Evolutionary conservation across 2,797 vertebrate genomes (phyloP).

Genomic region (Aulostomus chinensis): DNA sequence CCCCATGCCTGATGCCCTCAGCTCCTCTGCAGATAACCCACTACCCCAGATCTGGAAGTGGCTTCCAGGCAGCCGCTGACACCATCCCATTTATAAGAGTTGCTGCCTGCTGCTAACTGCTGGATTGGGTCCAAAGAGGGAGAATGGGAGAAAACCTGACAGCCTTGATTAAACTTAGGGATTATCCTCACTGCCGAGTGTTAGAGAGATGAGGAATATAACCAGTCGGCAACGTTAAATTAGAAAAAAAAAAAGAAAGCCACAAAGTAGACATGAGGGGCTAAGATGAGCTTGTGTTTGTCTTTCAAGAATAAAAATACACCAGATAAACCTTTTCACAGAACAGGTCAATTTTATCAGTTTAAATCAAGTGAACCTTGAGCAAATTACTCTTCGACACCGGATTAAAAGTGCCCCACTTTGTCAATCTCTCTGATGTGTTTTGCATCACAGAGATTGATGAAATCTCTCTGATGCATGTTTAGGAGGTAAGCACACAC

Average conservation of each 20-base stretch:
- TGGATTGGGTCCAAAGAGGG: conserved; percentile 46
- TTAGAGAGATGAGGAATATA: conserved; percentile 9
- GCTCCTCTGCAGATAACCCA: conserved; percentile 60
- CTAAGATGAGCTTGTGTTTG: neutral
- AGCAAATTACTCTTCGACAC: conserved; percentile 12
- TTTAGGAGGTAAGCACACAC: conserved; percentile 9
- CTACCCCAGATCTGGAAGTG: conserved; percentile 61
- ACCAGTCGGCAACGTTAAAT: conserved; percentile 1
- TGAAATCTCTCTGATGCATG: conserved; percentile 41
- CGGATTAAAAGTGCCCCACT: conserved; percentile 38
- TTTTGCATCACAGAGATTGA: conserved; percentile 37
- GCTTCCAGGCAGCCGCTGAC: conserved; percentile 60
- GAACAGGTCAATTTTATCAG: too few relatives aligned
- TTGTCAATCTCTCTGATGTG: conserved; percentile 50
- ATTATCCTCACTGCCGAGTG: conserved; percentile 54
- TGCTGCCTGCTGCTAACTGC: conserved; percentile 51
- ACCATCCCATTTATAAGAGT: conserved; percentile 72
- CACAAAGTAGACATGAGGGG: neutral
- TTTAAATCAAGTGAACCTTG: too few relatives aligned
- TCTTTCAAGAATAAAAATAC: neutral
- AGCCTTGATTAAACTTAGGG: conserved; percentile 66
- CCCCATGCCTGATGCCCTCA: conserved; percentile 29
- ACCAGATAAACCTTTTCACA: too few relatives aligned
- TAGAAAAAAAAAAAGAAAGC: neutral
- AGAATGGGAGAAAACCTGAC: conserved; percentile 51